Percentiles rank a stretch among this genome's conserved stretches.
phyloP scores from a whole-genome alignment of 2,797 vertebrate species.

The Meda fulgida region DNA sequence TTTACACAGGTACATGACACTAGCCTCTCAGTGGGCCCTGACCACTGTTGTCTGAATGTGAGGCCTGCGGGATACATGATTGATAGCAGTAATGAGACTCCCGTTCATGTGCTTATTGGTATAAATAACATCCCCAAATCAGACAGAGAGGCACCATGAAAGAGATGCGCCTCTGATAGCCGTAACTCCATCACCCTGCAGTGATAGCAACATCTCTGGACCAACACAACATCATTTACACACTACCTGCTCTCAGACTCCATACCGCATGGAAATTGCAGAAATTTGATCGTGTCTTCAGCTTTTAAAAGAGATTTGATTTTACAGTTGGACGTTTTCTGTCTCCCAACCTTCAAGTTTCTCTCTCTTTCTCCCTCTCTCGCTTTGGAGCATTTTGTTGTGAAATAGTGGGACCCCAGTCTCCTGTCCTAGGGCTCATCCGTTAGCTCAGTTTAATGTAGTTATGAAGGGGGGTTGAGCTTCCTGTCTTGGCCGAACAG shows the following conservation, averaged over 20 bases:
- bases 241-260: slow-evolving; percentile 50
- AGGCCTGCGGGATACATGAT: slow-evolving; percentile 37
- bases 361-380: slow-evolving; percentile 33
- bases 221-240: slow-evolving; percentile 50
- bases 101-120: slow-evolving; percentile 56
- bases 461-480: slow-evolving; percentile 74
- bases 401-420: slow-evolving; percentile 73
- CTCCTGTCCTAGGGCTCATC: slow-evolving; percentile 80
- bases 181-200: slow-evolving; percentile 46
- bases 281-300: slow-evolving; percentile 45
- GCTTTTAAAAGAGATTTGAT: slow-evolving; percentile 57
- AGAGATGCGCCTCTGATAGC: slow-evolving; percentile 55
- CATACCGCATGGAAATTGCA: slow-evolving; percentile 44
- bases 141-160: slow-evolving; percentile 57
- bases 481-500: slow-evolving; percentile 80
- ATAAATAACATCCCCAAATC: slow-evolving; percentile 57
- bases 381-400: slow-evolving; percentile 63
- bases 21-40: background rate
- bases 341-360: background rate
- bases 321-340: slow-evolving; percentile 50
- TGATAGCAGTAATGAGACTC: slow-evolving; percentile 49
- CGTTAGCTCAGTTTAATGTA: slow-evolving; percentile 80
- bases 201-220: slow-evolving; percentile 40
- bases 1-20: background rate
- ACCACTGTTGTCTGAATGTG: background rate